Base-by-base conservation (phyloP, 1,140 invertebrate species). In the Danaus melanippus region DNA sequence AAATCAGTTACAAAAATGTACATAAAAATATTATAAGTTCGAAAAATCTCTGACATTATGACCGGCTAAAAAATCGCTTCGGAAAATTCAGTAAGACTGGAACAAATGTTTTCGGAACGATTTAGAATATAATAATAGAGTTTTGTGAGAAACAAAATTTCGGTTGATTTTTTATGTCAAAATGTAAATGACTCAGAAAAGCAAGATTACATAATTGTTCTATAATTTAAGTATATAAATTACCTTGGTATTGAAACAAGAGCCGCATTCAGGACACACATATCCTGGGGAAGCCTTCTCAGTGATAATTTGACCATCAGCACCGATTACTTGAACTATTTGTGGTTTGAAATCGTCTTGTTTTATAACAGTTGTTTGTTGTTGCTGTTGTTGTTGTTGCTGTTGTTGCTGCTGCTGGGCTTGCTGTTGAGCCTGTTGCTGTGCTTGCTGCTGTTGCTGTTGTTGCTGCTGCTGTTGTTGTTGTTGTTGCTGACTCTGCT, bases 231-330 rank as follows among this genome's bases (percentile, higher is more conserved):
- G 7, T 32, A 32, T 4, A 39, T 32, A 43, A 63, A 51, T 46
- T 57, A 85, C 82, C 74, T 87, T 88, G 21, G 76, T 86, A 60
- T 88, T 88, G 50, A 88, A 88, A 72, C 86, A 88, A 10, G 85
- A 86, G 3, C 84, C 86, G 57, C 86, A 88, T 53, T 88, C 86
- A 4, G 82, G 84, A 73, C 87, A 88, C 2, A 75, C 71, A 46
- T 88, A 88, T 6, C 80, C 76, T 0, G 79, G 76, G 10, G 76
- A 64, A 5, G 74, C 56, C 53, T 87, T 87, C 53, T 88, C 84
- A 7, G 78, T 54, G 5, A 86, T 54, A 51, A 88, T 78, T 50
- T 82, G 80, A 42, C 86, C 86, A 54, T 88, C 83, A 8, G 80
- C 73, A 48, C 85, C 84, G 9, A 87, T 87, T 58, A 85, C 83